phyloP scores from a whole-genome alignment of 92 coral and sea anemone species.

The Epizoanthus illoricatus region DNA sequence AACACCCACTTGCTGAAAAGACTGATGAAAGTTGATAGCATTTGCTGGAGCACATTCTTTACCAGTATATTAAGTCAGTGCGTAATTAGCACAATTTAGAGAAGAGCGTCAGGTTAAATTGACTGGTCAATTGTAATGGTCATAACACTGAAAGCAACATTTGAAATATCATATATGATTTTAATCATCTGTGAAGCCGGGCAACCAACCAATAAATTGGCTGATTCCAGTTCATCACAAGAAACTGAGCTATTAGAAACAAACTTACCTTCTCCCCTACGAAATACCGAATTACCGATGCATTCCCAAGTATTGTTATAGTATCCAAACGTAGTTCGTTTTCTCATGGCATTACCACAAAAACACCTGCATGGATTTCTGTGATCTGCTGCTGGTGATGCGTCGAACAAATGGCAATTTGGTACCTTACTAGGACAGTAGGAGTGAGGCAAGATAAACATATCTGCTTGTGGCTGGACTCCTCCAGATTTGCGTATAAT shows the following conservation, averaged over 20 bases:
- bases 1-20: slow-evolving; percentile 1
- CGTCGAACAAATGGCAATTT: slow-evolving; percentile 9
- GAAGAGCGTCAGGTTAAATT: neutral
- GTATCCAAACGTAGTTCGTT: slow-evolving; percentile 14
- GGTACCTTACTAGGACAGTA: slow-evolving; percentile 14
- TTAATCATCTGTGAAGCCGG: too few relatives aligned
- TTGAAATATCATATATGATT: too few relatives aligned
- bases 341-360: neutral
- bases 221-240: too few relatives aligned
- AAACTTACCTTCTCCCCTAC: slow-evolving; percentile 22
- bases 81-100: too few relatives aligned
- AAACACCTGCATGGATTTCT: neutral
- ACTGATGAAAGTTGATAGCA: neutral
- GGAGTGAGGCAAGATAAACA: slow-evolving; percentile 1
- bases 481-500: slow-evolving; percentile 9
- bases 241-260: neutral
- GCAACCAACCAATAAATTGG: too few relatives aligned
- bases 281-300: slow-evolving; percentile 11
- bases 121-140: neutral
- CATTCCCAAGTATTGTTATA: slow-evolving; percentile 5
- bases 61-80: too few relatives aligned
- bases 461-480: slow-evolving; percentile 2
- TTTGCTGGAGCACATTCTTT: too few relatives aligned
- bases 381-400: neutral
- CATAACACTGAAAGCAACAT: too few relatives aligned